Base-by-base conservation (phyloP, 2,113 vertebrate genomes). In the Morone saxatilis region DNA sequence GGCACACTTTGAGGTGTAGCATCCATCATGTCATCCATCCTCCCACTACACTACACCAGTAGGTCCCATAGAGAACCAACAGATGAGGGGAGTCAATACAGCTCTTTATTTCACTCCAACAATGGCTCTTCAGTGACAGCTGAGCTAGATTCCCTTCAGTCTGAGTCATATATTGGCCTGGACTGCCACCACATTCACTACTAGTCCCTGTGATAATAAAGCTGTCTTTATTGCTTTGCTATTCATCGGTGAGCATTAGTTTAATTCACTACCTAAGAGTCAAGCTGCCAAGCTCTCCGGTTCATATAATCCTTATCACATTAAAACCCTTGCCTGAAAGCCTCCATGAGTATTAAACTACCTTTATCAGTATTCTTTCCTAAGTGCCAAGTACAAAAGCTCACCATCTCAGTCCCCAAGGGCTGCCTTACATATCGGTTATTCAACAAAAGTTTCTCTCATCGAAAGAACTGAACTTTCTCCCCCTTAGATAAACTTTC, bases 111-210 rank as follows among this genome's bases (percentile, higher is more conserved):
- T 80, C 76, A 38, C 86, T 62, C 76, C 54, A 87, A 93, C 94
- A 94, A 93, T 91, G 81, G 85, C 80, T 87, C 90, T 68, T 89
- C 87, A 93, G 88, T 93, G 88, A 91, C 89, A 89, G 83, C 76
- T 36, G 60, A 89, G 78, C 83, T 60, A 36, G 77, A 92, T 89
- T 92, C 91, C 86, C 92, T 71, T 90, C 77, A 62, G 77, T 81
- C 76, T 94, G 92, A 93, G 66, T 94, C 94, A 92, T 83, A 48
- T 51, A n/a, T 81, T 92, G 91, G 86, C 85, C 71, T 43, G 68
- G 12, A 11, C 77, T 16, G 69, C 78, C 81, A 67, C 54, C 36
- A 54, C 80, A 76, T 71, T 83, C 87, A 78, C 73, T 77, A 14
- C 80, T 40, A 57, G 50, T 86, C 82, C 62, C 76, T 66, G 78